Base-by-base conservation (phyloP, 2,113 vertebrate genomes). In the Hippocampus barbouri region DNA sequence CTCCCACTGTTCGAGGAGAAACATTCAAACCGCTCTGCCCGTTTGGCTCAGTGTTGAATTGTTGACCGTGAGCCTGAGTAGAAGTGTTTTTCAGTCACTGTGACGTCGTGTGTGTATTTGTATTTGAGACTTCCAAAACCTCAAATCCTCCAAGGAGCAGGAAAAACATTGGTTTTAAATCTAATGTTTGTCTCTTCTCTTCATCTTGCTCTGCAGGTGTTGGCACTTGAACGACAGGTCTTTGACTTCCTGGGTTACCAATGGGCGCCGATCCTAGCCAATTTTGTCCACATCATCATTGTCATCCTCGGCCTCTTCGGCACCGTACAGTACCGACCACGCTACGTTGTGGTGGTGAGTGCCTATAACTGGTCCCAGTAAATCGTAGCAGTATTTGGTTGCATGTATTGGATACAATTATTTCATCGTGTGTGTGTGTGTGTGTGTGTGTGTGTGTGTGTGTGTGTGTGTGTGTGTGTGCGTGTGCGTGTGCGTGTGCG, bases 241-340 rank as follows among this genome's bases (percentile, higher is more conserved):
- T 97, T 97, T 0, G 94, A 96, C 90, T 95, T 98, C 86, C 92
- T 97, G 87, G 95, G 95, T 1, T 96, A 95, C 88, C 95, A 97
- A 85, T 96, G 95, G 96, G 95, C 93, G 0, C 95, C 95, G 0
- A 96, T 97, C 83, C 92, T 98, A 0, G 94, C 95, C 89, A 97
- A 96, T 90, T 97, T 96, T 82, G 83, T 95, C 81, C 95, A 96
- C 89, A 94, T 95, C 84, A 90, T 96, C 75, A 75, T 95, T 2
- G 94, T 96, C 45, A 95, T 98, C 86, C 93, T 97, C 0, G 95
- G 95, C 72, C 92, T 96, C 15, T 97, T 96, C 0, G 95, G 96
- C 75, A 96, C 96, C 56, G 92, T 97, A 75, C 94, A 95, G 66
- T 95, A 95, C 74, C 76, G 92, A 64, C 95, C 94, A 0, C 93